A percentile compares a stretch with the other conserved stretches of the same genome.
These are phyloP conservation scores for Atherix ibis DNA, from an alignment of 2,888 invertebrate genomes.

Conservation along the genomic window DNA sequence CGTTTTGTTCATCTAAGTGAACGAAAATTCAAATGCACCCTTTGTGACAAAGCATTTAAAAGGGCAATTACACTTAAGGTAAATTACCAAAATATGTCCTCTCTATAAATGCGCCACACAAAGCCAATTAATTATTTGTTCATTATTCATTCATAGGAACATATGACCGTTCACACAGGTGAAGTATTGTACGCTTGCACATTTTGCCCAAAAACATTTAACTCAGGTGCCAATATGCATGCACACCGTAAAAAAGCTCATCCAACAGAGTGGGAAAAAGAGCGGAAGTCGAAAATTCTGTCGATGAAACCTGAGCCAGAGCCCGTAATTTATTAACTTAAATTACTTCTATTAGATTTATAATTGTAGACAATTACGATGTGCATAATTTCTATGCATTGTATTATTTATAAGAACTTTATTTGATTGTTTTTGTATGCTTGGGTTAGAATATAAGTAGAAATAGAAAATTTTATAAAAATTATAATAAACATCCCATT, in stretches of 20 bases:
- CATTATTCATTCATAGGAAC: conserved; percentile 14
- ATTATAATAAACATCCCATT: too few species aligned
- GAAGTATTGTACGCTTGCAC: conserved; percentile 15
- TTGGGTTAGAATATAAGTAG: too few species aligned
- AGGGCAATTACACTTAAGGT: conserved; percentile 14
- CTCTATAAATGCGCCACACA: too few species aligned
- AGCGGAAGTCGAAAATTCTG: conserved; percentile 9
- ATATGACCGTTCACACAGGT: conserved; percentile 16
- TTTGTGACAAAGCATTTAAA: conserved; percentile 16
- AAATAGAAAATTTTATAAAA: too few species aligned
- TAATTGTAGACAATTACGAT: too few species aligned
- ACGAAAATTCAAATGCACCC: conserved; percentile 13
- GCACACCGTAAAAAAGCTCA: conserved; percentile 16
- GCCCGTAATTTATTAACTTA: neutral
- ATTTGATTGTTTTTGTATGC: too few species aligned
- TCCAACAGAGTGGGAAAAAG: conserved; percentile 14
- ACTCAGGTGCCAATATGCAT: conserved; percentile 17
- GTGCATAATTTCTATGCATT: too few species aligned
- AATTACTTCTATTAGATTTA: too few species aligned
- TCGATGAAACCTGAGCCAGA: neutral
- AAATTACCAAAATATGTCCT: too few species aligned
- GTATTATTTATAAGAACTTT: too few species aligned
- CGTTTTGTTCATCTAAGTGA: conserved; percentile 15
- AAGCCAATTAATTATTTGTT: too few species aligned
- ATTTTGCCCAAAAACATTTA: conserved; percentile 16